These are phyloP conservation scores for Idaea biselata DNA, from an alignment of 2,888 invertebrate species.

Conservation along the genomic window DNA sequence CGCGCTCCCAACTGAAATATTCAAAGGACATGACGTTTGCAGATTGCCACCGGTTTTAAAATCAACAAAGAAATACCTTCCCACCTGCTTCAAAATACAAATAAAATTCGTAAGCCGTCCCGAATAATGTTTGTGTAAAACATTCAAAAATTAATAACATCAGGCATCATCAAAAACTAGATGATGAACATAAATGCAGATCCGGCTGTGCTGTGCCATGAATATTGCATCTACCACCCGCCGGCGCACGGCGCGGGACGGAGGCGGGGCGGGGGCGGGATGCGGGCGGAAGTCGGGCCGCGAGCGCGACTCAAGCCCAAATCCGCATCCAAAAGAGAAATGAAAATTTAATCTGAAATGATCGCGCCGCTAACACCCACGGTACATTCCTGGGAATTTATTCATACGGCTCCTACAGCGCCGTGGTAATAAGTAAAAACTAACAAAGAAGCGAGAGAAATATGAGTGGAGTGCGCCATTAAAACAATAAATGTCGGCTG, in stretches of 20 bases:
- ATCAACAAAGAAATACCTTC: not conserved
- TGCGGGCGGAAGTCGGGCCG: slow-evolving; percentile 32
- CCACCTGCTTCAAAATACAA: not conserved
- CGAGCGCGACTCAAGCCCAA: slow-evolving; percentile 27
- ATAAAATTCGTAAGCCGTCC: not conserved
- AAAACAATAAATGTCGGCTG: slow-evolving; percentile 61
- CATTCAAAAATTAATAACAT: not conserved
- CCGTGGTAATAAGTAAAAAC: slow-evolving; percentile 63
- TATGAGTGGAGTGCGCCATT: slow-evolving; percentile 59
- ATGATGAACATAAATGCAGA: slow-evolving; percentile 37
- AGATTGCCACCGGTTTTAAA: not conserved
- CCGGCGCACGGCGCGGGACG: slow-evolving; percentile 1
- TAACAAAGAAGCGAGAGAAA: slow-evolving; percentile 55
- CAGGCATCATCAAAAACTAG: slow-evolving; percentile 21
- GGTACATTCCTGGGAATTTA: slow-evolving; percentile 47
- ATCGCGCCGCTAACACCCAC: slow-evolving; percentile 44
- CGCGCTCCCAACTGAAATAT: not conserved
- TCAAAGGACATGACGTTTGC: not conserved
- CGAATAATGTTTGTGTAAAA: not conserved
- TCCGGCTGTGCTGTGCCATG: slow-evolving; percentile 43
- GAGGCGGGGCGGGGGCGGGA: slow-evolving; percentile 31
- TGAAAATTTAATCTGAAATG: slow-evolving; percentile 64
- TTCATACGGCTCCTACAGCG: slow-evolving; percentile 57
- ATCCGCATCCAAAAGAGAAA: slow-evolving; percentile 50
- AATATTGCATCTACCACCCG: slow-evolving; percentile 47